Evolutionary conservation across 2,888 invertebrate genomes (phyloP).

Genomic region (Gastrophysa polygoni): DNA sequence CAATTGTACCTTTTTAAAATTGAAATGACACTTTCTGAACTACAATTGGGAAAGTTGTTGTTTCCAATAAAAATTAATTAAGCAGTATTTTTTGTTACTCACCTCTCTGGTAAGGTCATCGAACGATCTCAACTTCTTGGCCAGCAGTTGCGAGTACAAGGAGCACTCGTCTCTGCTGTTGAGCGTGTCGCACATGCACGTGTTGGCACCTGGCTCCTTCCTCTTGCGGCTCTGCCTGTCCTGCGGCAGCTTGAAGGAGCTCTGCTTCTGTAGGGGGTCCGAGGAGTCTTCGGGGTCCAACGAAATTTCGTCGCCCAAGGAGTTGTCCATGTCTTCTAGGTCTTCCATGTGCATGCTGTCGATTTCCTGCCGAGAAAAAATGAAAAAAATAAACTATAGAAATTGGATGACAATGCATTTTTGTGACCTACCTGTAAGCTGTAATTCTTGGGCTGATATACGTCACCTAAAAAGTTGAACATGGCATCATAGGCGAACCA

Average conservation of each 20-base stretch:
- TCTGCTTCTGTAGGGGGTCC: too few relatives aligned
- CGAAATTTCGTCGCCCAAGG: not conserved
- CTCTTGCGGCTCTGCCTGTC: not conserved
- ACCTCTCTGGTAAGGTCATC: conserved; percentile 8
- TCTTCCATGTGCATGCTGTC: not conserved
- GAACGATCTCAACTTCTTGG: conserved; percentile 3
- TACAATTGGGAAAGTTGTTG: too few relatives aligned
- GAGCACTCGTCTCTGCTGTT: conserved; percentile 11
- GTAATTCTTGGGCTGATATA: conserved; percentile 4
- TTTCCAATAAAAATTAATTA: too few relatives aligned
- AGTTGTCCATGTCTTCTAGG: not conserved
- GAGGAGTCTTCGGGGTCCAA: not conserved
- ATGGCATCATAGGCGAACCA: conserved; percentile 17
- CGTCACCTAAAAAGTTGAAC: conserved; percentile 2
- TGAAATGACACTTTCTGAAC: too few relatives aligned
- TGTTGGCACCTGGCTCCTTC: not conserved
- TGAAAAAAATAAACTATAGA: too few relatives aligned
- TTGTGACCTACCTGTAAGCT: not conserved
- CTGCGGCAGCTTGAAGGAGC: not conserved
- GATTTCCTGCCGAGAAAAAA: not conserved
- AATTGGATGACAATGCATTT: too few relatives aligned
- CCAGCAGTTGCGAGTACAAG: not conserved
- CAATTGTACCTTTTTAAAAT: too few relatives aligned
- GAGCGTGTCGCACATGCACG: not conserved
- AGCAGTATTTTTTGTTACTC: too few relatives aligned